Evolutionary conservation across 2,888 invertebrate genomes (phyloP), one percentile per base, ranked within the genome.

Genomic region (Drosophila peninsularis): DNA sequence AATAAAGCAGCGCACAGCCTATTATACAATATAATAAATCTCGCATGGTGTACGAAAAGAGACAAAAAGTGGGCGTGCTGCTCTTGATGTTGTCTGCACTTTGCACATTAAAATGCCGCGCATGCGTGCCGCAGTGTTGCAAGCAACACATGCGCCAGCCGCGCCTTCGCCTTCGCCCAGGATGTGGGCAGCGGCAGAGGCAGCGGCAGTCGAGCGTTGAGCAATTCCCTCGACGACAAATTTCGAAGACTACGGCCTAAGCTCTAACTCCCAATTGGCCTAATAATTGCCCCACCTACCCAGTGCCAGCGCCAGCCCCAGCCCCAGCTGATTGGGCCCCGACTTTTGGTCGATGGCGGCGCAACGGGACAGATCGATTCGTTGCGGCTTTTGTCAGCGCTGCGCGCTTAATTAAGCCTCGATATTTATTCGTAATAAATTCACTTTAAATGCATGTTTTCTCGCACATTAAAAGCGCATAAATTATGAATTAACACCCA

Each of bases 401-500:
- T n/a, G 60, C 62, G 44, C 63, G 63, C 65, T 69, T 80, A 86
- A 90, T 85, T 82, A 83, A 85, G 56, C 64, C 64, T 61, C 73
- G 75, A 75, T 78, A 83, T 89, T 90, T 80, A 87, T 89, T 89
- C 82, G 78, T 90, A 85, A 85, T 90, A 85, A 85, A 90, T 87
- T 78, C 72, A 74, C 71, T 87, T 87, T 78, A 90, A 89, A 89
- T 81, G 84, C 88, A 87, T 86, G 89, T 89, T 87, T 90, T 80
- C 88, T 87, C 78, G 74, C 85, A 76, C 90, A 86, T 86, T 86
- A 86, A 86, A 86, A 86, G 76, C 84, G 88, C 89, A 86, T 86
- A 90, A 86, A 86, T 86, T 90, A 78, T 72, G 87, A 87, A 90
- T 86, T 81, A 89, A 90, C 89, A 90, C 90, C 89, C 85, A 83